Evolutionary conservation across 2,888 invertebrate genomes (phyloP).

Genomic region (Calliscelio sp.): DNA sequence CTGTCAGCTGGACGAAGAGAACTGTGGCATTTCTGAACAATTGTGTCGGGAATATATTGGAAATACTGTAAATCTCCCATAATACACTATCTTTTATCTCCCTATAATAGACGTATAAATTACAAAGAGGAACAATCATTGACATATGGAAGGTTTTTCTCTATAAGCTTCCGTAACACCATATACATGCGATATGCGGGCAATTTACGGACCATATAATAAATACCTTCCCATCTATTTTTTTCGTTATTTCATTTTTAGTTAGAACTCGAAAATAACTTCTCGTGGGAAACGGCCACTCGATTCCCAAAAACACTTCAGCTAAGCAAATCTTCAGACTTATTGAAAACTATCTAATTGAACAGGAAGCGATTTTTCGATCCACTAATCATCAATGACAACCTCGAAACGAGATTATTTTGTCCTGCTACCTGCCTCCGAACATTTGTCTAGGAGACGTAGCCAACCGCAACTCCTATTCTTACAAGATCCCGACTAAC

Average conservation of each 20-base stretch:
- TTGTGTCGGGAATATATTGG: slow-evolving; percentile 24
- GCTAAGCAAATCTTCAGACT: not conserved
- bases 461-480: slow-evolving; percentile 19
- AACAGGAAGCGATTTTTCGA: slow-evolving; percentile 36
- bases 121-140: slow-evolving; percentile 47
- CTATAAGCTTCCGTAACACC: slow-evolving; percentile 24
- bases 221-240: slow-evolving; percentile 9
- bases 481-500: slow-evolving; percentile 33
- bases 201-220: slow-evolving; percentile 12
- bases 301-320: not conserved
- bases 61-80: slow-evolving; percentile 32
- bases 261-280: not conserved
- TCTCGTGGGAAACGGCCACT: slow-evolving; percentile 11
- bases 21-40: slow-evolving; percentile 22
- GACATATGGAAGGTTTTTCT: slow-evolving; percentile 50
- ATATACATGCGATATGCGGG: slow-evolving; percentile 26
- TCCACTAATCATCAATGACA: slow-evolving; percentile 36
- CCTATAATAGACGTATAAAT: slow-evolving; percentile 55
- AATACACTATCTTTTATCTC: slow-evolving; percentile 57
- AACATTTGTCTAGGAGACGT: slow-evolving; percentile 21
- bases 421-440: slow-evolving; percentile 24
- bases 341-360: slow-evolving; percentile 23
- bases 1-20: slow-evolving; percentile 11
- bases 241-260: not conserved
- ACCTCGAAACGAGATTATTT: slow-evolving; percentile 38